Evolutionary conservation across 2,797 vertebrate species (phyloP).

Genomic region (Girardinus metallicus): DNA sequence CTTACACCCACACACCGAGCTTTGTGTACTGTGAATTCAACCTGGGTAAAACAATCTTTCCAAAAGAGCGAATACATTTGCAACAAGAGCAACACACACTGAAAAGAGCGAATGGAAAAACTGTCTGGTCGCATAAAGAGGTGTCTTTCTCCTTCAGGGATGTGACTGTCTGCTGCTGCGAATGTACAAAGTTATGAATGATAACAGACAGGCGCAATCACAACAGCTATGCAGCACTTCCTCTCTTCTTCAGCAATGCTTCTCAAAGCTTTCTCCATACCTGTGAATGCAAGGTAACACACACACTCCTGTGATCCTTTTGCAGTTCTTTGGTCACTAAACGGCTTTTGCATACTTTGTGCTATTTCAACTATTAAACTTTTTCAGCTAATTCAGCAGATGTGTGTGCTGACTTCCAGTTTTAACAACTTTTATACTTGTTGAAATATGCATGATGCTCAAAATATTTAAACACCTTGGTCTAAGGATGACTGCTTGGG

Average conservation of each 20-base stretch:
- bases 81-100: background rate
- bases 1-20: slow-evolving; percentile 3
- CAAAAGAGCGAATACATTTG: background rate
- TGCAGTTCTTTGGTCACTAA: background rate
- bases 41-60: slow-evolving; percentile 8
- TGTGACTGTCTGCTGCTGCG: slow-evolving; percentile 10
- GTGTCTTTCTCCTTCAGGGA: slow-evolving; percentile 18
- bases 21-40: slow-evolving; percentile 6
- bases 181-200: slow-evolving; percentile 12
- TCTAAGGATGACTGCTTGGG: background rate
- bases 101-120: background rate
- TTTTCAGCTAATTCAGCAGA: background rate
- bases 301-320: background rate
- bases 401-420: background rate
- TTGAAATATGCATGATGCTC: background rate
- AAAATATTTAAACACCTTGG: background rate
- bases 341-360: background rate
- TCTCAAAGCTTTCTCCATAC: slow-evolving; percentile 22
- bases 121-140: slow-evolving; percentile 29
- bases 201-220: slow-evolving; percentile 20
- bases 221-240: slow-evolving; percentile 5
- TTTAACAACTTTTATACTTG: background rate
- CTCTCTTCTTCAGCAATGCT: slow-evolving; percentile 22
- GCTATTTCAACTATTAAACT: background rate
- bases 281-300: background rate